A percentile compares a stretch with the other conserved stretches of the same genome.
phyloP scores from a whole-genome alignment of 2,888 invertebrate species.

The Athrips mouffetella region DNA sequence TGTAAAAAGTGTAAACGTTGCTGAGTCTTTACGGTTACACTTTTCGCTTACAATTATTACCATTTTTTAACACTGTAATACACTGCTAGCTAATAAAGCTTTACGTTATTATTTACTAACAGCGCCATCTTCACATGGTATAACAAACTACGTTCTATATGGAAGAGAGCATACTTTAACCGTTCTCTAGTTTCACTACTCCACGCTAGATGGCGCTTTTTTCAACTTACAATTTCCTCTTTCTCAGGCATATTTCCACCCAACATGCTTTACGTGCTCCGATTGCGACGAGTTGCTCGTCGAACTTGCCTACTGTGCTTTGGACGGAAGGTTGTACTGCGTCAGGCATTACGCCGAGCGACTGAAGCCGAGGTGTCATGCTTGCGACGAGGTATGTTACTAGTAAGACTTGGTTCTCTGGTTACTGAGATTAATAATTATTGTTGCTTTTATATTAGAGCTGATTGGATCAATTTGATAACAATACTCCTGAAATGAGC shows the following conservation, averaged over 20 bases:
- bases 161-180: no score
- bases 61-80: no score
- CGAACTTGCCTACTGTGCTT: conserved; percentile 96
- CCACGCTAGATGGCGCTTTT: conserved; percentile 34
- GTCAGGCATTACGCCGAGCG: conserved; percentile 98
- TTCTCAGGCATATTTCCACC: conserved; percentile 88
- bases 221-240: conserved; percentile 14
- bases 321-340: conserved; percentile 92
- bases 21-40: no score
- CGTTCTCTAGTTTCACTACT: conserved; percentile 29
- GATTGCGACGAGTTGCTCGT: conserved; percentile 95
- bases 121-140: conserved; percentile 6
- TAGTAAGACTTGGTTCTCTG: no score
- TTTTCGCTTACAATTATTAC: no score
- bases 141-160: neutral
- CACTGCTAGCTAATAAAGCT: neutral
- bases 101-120: conserved; percentile 14
- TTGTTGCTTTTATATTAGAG: no score
- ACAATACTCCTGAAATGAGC: no score
- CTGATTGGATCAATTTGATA: no score
- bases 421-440: no score
- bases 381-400: conserved; percentile 98
- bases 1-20: no score
- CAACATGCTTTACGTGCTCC: conserved; percentile 93
- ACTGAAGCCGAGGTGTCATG: conserved; percentile 95